Conservation (phyloP, 2,888 invertebrate species). For the Dynastes tityus region DNA sequence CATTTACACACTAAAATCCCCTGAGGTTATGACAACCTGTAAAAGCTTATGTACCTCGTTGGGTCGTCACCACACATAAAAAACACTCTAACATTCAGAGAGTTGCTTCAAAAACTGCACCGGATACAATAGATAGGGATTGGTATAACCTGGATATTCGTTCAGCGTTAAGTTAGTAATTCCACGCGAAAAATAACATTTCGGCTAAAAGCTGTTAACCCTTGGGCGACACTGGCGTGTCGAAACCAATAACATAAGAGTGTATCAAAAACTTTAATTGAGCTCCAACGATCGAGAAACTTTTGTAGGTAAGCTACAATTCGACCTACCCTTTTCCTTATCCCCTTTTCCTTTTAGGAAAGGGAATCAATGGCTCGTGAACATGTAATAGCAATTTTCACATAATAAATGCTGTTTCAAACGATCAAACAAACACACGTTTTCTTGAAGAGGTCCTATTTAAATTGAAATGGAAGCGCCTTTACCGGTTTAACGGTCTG, state of each 20-base stretch:
- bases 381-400: constrained; percentile 47
- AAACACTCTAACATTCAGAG: background rate
- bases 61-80: too few species aligned
- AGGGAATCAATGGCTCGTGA: constrained; percentile 40
- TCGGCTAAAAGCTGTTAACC: constrained; percentile 45
- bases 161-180: constrained; percentile 26
- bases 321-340: constrained; percentile 18
- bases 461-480: constrained; percentile 26
- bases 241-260: constrained; percentile 44
- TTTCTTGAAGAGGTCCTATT: constrained; percentile 27
- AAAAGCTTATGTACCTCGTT: too few species aligned
- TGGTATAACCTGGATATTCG: constrained; percentile 18
- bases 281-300: constrained; percentile 33
- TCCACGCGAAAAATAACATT: constrained; percentile 41
- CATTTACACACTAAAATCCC: too few species aligned
- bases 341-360: constrained; percentile 28
- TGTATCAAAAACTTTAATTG: constrained; percentile 47
- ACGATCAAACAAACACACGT: constrained; percentile 47
- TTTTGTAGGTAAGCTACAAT: constrained; percentile 43
- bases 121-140: constrained; percentile 13
- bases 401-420: constrained; percentile 44
- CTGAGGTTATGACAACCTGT: too few species aligned
- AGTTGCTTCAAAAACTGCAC: constrained; percentile 16
- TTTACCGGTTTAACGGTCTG: constrained; percentile 29
- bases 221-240: constrained; percentile 19